These are phyloP conservation scores for Mustela lutreola DNA, from an alignment of 2,113 vertebrate genomes.

Conservation along the genomic window DNA sequence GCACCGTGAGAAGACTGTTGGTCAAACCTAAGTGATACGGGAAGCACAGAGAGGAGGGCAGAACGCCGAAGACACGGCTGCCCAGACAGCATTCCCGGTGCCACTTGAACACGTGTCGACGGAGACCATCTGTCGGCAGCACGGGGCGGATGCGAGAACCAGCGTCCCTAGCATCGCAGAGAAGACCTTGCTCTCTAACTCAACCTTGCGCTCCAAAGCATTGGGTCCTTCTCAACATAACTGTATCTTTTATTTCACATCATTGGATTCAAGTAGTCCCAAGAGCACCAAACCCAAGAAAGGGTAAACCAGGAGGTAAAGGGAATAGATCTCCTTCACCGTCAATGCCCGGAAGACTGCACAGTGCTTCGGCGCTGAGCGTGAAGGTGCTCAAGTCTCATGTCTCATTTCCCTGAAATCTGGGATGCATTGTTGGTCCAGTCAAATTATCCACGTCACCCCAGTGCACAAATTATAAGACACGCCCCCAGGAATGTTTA, in stretches of 20 bases:
- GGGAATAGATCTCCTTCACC: fast-evolving
- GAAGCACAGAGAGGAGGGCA: background rate
- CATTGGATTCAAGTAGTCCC: too few relatives aligned
- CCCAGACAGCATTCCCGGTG: background rate
- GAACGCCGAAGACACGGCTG: fast-evolving
- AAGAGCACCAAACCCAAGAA: background rate
- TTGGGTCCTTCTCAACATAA: too few relatives aligned
- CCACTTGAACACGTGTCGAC: background rate
- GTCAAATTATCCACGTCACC: fast-evolving
- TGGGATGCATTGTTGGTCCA: fast-evolving
- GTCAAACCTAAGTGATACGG: background rate
- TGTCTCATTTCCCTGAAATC: background rate
- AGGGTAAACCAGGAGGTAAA: fast-evolving
- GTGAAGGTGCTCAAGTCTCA: too few relatives aligned
- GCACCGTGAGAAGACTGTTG: fast-evolving
- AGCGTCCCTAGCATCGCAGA: fast-evolving
- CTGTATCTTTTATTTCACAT: too few relatives aligned
- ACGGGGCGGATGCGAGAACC: background rate
- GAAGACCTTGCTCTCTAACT: background rate
- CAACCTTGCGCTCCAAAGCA: too few relatives aligned
- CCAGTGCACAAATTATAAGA: too few relatives aligned
- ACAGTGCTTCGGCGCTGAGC: too few relatives aligned
- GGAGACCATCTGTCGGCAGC: background rate
- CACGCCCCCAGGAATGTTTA: fast-evolving
- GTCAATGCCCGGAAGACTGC: background rate